Percentiles rank a stretch among this genome's conserved stretches.
Evolutionary conservation across 2,113 vertebrate genomes (phyloP).

Genomic region (Okapia johnstoni): DNA sequence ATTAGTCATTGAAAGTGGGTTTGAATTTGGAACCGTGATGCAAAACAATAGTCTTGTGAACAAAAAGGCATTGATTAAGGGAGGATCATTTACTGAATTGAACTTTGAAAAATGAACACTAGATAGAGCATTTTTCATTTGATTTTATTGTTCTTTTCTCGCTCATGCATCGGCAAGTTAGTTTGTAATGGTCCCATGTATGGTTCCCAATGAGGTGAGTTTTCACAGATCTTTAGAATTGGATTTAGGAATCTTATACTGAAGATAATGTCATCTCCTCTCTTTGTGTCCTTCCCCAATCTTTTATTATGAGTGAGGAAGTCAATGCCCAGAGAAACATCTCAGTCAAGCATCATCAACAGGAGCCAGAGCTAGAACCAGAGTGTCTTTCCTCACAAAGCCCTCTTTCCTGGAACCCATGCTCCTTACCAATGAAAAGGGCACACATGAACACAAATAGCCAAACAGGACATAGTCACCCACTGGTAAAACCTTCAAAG

Average conservation of each 20-base stretch:
- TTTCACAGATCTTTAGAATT: background rate
- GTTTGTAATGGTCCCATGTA: background rate
- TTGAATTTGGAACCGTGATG: background rate
- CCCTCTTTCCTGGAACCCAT: background rate
- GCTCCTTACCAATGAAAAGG: background rate
- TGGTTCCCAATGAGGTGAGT: background rate
- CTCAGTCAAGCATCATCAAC: background rate
- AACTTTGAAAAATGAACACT: background rate
- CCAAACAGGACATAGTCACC: background rate
- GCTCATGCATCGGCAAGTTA: background rate
- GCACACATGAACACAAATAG: background rate
- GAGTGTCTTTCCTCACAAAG: background rate
- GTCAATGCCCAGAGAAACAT: background rate
- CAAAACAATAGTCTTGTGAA: background rate
- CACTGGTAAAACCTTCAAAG: conserved; percentile 25
- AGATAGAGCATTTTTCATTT: background rate
- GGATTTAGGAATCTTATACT: background rate
- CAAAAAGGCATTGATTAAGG: background rate
- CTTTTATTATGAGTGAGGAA: background rate
- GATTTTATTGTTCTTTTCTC: background rate
- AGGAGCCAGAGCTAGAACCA: background rate
- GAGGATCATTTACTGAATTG: background rate
- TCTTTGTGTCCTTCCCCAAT: background rate
- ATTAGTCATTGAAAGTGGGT: background rate
- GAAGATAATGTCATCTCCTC: background rate